These are phyloP conservation scores for Caloenas nicobarica DNA, from an alignment of 2,113 vertebrate genomes.

Conservation along the genomic window DNA sequence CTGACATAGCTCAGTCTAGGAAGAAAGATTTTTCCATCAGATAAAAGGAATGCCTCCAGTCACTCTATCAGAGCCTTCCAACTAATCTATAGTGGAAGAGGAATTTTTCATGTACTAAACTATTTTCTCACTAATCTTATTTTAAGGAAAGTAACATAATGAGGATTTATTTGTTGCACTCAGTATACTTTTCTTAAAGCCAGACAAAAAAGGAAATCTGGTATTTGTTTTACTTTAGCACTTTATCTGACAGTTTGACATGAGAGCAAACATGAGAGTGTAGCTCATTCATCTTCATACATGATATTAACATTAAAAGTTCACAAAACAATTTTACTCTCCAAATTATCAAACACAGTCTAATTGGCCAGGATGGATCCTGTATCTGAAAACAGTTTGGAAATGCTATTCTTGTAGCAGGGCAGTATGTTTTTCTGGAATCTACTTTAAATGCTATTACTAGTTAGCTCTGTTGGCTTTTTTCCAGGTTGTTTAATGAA, in stretches of 20 bases:
- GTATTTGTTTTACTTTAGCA: constrained; percentile 39
- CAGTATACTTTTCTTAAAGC: background rate
- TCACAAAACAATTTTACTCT: background rate
- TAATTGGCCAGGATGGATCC: background rate
- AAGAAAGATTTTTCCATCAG: background rate
- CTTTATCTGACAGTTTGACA: constrained; percentile 20
- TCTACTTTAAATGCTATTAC: background rate
- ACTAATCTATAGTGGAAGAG: background rate
- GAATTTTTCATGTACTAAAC: background rate
- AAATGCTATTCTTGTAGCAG: background rate
- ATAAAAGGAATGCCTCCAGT: constrained; percentile 3
- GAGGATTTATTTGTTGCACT: constrained; percentile 16
- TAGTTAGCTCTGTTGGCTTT: background rate
- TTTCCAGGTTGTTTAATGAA: background rate
- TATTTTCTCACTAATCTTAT: constrained; percentile 35
- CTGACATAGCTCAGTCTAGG: background rate
- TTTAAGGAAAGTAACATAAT: constrained; percentile 39
- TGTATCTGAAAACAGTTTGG: background rate
- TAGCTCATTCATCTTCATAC: background rate
- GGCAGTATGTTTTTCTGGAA: background rate
- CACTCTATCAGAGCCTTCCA: background rate
- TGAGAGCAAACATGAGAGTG: background rate
- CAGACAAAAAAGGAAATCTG: constrained; percentile 40
- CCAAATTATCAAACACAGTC: background rate
- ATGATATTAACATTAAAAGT: background rate